Conservation (phyloP, 2,797 vertebrate species). For the Amblyopsis hoosieri region DNA sequence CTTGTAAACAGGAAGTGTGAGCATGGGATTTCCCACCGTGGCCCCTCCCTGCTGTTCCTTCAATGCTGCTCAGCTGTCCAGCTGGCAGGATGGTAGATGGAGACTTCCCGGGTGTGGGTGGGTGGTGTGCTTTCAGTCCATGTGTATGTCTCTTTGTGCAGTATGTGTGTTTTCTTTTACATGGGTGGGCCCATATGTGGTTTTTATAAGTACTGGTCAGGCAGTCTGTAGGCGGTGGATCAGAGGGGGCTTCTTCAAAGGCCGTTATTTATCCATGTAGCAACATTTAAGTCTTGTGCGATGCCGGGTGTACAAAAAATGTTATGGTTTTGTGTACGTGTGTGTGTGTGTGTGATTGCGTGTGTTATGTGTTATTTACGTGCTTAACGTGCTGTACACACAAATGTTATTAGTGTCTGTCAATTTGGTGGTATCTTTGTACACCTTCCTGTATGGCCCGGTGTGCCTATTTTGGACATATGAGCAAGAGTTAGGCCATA, state of each 20-base stretch:
- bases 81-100: conserved; percentile 17
- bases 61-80: conserved; percentile 15
- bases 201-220: conserved; percentile 26
- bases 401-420: no score
- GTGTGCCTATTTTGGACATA: no score
- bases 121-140: neutral
- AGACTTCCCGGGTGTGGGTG: conserved; percentile 31
- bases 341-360: neutral
- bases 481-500: no score
- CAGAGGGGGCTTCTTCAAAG: conserved; percentile 8
- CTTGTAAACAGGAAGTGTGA: conserved; percentile 74
- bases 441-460: no score
- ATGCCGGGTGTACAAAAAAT: neutral
- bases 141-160: conserved; percentile 17
- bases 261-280: neutral
- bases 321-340: conserved; percentile 1
- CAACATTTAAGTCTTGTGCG: neutral
- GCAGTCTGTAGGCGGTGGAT: conserved; percentile 30
- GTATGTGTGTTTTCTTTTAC: conserved; percentile 29
- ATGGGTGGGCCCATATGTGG: conserved; percentile 38
- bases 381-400: no score
- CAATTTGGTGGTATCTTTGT: no score
- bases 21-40: conserved; percentile 63
- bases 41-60: neutral
- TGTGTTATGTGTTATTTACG: neutral